These are phyloP conservation scores for Drosophila algonquin DNA, from an alignment of 2,888 invertebrate species.

Conservation along the genomic window DNA sequence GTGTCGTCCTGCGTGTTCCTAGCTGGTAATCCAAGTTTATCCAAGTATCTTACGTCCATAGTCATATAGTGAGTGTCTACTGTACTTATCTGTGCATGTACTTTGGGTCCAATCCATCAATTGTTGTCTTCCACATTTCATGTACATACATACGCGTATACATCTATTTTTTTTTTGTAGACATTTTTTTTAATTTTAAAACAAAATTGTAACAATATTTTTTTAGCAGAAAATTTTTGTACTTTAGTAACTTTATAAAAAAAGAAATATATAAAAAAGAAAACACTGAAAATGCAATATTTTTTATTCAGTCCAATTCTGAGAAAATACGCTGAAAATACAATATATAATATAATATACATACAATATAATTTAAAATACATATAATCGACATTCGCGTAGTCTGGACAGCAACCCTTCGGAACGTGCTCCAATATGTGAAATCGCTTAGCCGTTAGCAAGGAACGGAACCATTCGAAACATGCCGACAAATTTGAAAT, in stretches of 20 bases:
- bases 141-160: neutral
- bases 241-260: constrained; percentile 43
- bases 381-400: neutral
- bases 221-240: constrained; percentile 45
- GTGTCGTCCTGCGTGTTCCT: constrained; percentile 54
- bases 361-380: too few species aligned
- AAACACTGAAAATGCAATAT: neutral
- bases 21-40: constrained; percentile 46
- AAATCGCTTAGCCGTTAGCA: too few species aligned
- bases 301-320: neutral
- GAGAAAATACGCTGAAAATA: too few species aligned
- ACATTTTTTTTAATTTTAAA: constrained; percentile 26
- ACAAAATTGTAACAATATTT: constrained; percentile 35
- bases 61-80: constrained; percentile 49
- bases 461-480: neutral
- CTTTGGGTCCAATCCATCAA: constrained; percentile 44
- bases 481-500: neutral
- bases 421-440: neutral
- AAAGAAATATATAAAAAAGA: constrained; percentile 11
- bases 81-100: constrained; percentile 37
- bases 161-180: constrained; percentile 2
- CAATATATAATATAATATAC: too few species aligned
- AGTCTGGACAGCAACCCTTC: neutral
- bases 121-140: constrained; percentile 64
- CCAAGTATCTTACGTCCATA: constrained; percentile 60